Evolutionary conservation across 35 echinoderm and acorn worm genomes (phyloP).

Genomic region (Amphiura filiformis): DNA sequence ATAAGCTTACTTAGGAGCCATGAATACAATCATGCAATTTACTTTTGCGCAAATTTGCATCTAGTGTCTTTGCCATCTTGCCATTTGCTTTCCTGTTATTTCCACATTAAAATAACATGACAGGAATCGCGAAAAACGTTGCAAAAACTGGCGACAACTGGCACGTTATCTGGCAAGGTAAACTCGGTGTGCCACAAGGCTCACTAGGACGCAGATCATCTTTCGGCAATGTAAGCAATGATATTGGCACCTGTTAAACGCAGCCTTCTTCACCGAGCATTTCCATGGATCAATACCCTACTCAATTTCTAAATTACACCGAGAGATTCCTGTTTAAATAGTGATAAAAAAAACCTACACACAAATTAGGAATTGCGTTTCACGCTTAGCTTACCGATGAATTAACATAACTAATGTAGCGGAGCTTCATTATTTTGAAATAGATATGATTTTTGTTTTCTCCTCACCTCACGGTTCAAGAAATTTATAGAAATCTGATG

Average conservation of each 20-base stretch:
- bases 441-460: background rate
- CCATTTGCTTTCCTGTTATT: background rate
- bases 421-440: background rate
- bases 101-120: background rate
- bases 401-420: conserved; percentile 3
- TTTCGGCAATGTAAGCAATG: conserved; percentile 14
- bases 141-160: background rate
- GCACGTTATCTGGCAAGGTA: conserved; percentile 2
- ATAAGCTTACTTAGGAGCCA: conserved; percentile 1
- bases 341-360: background rate
- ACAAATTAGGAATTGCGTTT: conserved; percentile 1
- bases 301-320: conserved; percentile 15
- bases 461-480: background rate
- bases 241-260: conserved; percentile 8
- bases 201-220: conserved; percentile 7
- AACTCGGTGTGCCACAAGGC: background rate
- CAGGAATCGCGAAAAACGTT: background rate
- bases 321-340: conserved; percentile 15
- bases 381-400: background rate
- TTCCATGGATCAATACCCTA: conserved; percentile 14
- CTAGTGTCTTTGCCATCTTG: conserved; percentile 1
- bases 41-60: conserved; percentile 3
- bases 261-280: background rate
- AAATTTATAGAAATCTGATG: background rate
- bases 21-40: conserved; percentile 12